Percentiles rank a stretch among this genome's conserved stretches.
These are phyloP conservation scores for Aphaenogaster rudis DNA, from an alignment of 1,140 invertebrate genomes.

Conservation along the genomic window DNA sequence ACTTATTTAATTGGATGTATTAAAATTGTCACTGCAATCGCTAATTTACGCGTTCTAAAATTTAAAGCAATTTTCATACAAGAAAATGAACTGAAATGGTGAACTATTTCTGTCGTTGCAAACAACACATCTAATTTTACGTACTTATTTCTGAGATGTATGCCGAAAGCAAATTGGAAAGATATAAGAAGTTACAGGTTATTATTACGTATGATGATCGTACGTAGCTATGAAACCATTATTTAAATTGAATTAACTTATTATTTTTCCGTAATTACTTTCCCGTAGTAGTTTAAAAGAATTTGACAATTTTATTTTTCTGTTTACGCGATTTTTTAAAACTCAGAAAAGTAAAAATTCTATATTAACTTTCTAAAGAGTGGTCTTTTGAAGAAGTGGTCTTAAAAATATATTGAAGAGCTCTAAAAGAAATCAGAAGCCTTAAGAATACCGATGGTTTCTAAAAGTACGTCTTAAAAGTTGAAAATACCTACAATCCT, in stretches of 20 bases:
- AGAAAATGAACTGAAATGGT: not conserved
- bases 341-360: not conserved
- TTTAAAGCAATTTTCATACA: not conserved
- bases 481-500: not conserved
- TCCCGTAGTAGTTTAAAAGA: not conserved
- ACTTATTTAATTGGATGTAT: not conserved
- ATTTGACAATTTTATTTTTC: not conserved
- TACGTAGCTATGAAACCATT: not conserved
- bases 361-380: not conserved
- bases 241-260: slow-evolving; percentile 15
- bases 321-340: not conserved
- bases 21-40: not conserved
- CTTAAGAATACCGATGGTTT: not conserved
- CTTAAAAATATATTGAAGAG: not conserved
- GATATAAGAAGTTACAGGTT: not conserved
- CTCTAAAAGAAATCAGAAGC: too few relatives aligned
- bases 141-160: not conserved
- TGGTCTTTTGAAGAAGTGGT: not conserved
- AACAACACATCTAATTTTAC: not conserved
- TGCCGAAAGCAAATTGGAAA: not conserved
- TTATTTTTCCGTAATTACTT: too few relatives aligned
- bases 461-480: slow-evolving; percentile 8
- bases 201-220: not conserved
- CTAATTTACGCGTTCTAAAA: not conserved
- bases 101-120: not conserved